phyloP scores from a whole-genome alignment of 2,797 vertebrate species.

The Sebastes alutus region DNA sequence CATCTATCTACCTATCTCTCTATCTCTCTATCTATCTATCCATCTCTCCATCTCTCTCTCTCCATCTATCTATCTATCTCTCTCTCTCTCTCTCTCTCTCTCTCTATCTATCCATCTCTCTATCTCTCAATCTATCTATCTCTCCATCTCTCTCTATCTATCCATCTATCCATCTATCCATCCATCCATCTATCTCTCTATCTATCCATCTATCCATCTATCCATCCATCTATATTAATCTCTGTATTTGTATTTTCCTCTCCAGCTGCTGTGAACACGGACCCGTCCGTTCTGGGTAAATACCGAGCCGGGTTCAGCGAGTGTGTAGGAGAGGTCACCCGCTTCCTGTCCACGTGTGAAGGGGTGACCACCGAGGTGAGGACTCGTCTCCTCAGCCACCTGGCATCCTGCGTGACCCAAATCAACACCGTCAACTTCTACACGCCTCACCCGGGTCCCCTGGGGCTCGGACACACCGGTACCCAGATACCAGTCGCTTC shows the following conservation, averaged over 20 bases:
- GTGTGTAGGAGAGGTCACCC: conserved; percentile 93
- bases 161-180: not conserved
- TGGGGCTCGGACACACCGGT: conserved; percentile 69
- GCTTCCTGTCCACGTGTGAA: conserved; percentile 93
- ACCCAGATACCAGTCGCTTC: conserved; percentile 48
- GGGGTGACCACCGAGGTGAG: conserved; percentile 91
- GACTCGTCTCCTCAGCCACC: conserved; percentile 90
- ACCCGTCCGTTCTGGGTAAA: conserved; percentile 89
- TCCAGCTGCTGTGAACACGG: conserved; percentile 87
- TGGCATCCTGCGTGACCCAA: conserved; percentile 92
- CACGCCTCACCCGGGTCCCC: conserved; percentile 57
- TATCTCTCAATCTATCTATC: not conserved
- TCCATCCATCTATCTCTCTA: not conserved
- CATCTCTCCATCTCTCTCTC: too few relatives aligned
- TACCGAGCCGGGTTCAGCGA: conserved; percentile 94
- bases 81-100: not conserved
- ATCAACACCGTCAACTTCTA: conserved; percentile 87
- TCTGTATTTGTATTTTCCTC: not conserved
- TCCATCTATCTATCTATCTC: too few relatives aligned
- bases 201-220: not conserved
- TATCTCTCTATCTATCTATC: not conserved
- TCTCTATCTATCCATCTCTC: too few relatives aligned
- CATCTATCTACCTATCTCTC: too few relatives aligned
- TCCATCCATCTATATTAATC: not conserved
- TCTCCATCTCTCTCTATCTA: too few relatives aligned